Evolutionary conservation across 2,113 vertebrate species (phyloP).

Genomic region (Peromyscus californicus): DNA sequence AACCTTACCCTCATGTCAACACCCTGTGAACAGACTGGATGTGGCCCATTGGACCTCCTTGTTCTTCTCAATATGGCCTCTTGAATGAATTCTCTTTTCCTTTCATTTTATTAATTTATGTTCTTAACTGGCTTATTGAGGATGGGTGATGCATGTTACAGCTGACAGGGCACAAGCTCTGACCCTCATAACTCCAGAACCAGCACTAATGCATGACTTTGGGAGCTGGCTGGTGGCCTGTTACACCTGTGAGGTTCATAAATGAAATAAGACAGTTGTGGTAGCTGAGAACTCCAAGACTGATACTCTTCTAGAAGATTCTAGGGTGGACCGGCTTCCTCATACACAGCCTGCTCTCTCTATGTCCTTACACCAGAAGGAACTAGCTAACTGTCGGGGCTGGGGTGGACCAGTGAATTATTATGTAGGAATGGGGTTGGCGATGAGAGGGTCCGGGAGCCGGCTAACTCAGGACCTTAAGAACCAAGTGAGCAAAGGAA

Average conservation of each 20-base stretch:
- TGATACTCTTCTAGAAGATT: background rate
- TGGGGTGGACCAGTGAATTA: too few species aligned
- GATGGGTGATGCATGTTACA: too few species aligned
- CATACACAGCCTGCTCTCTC: background rate
- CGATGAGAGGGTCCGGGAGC: background rate
- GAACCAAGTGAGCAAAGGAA: background rate
- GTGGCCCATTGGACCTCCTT: background rate
- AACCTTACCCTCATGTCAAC: background rate
- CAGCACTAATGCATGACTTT: background rate
- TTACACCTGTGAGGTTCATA: background rate
- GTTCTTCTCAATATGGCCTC: background rate
- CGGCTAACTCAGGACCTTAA: too few species aligned
- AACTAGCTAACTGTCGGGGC: background rate
- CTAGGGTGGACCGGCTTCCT: background rate
- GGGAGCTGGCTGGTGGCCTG: background rate
- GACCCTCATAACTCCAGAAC: background rate
- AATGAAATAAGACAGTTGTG: background rate
- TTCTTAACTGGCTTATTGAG: background rate
- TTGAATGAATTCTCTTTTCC: background rate
- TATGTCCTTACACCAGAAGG: background rate
- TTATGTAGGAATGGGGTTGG: too few species aligned
- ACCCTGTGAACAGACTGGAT: too few species aligned
- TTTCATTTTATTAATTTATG: background rate
- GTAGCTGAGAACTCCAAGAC: background rate
- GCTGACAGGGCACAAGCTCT: background rate